Percentiles rank a stretch among this genome's conserved stretches.
These are phyloP conservation scores for Athalia circularis DNA, from an alignment of 2,888 invertebrate genomes.

Conservation along the genomic window DNA sequence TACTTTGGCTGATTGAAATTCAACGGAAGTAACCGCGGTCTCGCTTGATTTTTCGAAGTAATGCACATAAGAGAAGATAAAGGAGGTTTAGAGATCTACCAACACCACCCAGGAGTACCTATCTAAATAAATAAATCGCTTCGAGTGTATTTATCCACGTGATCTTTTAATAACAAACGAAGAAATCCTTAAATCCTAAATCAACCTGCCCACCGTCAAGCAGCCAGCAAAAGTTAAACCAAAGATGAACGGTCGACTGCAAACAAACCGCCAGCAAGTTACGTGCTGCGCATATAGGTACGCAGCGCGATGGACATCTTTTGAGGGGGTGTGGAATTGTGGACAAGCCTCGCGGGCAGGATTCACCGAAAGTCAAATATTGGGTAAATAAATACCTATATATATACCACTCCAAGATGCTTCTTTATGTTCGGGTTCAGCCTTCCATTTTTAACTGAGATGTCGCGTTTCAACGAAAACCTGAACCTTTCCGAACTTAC, in stretches of 20 bases:
- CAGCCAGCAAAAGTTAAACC: constrained; percentile 46
- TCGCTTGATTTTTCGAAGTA: too few relatives aligned
- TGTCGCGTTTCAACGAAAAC: constrained; percentile 36
- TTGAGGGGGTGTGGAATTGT: constrained; percentile 16
- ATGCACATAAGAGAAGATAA: not conserved
- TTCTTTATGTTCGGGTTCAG: constrained; percentile 20
- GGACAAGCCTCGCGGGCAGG: constrained; percentile 46
- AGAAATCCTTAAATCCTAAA: constrained; percentile 73
- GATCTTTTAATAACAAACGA: constrained; percentile 70
- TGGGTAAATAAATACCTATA: constrained; percentile 66
- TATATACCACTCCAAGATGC: constrained; percentile 11
- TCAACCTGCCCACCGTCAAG: constrained; percentile 65
- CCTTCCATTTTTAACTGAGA: constrained; percentile 37
- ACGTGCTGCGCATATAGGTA: too few relatives aligned
- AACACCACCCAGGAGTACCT: constrained; percentile 42
- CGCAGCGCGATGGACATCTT: constrained; percentile 30
- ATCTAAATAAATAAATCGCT: constrained; percentile 66
- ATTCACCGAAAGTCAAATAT: constrained; percentile 71
- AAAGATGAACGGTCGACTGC: constrained; percentile 58
- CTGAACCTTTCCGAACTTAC: constrained; percentile 1
- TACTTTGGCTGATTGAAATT: constrained; percentile 5
- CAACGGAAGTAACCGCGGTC: constrained; percentile 17
- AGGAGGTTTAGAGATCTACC: constrained; percentile 8
- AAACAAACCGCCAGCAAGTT: constrained; percentile 61
- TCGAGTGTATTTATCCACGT: constrained; percentile 68